Evolutionary conservation across 2,797 vertebrate genomes (phyloP), one percentile per base, ranked within the genome.

Genomic region (Thalassophryne amazonica): DNA sequence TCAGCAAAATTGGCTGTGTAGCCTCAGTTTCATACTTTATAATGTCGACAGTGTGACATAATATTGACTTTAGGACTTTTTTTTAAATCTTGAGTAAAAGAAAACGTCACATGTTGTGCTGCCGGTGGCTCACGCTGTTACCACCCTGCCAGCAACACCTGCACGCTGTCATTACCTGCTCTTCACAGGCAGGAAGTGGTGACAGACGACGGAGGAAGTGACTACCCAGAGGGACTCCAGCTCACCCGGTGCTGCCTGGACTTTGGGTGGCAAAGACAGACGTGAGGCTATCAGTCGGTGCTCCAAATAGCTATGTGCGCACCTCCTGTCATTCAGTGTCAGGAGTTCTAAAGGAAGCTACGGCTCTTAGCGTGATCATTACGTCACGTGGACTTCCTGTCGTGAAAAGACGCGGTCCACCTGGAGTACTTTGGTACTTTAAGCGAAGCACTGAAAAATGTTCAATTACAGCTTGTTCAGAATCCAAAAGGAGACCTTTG

Each of bases 171-270:
- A 84, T 69, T 88, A 77, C 79, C 58, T 78, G 67, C 70, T 67
- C 79, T 9, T 76, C 72, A 53, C 63, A 30, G 57, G 78, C 86
- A 87, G 87, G 88, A 90, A 87, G 84, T 60, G 87, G 75, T 87
- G 86, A 88, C 84, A 84, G 86, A 88, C 45, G 71, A 71, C 69
- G 24, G 60, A 86, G 86, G 86, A 89, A 90, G 86, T 83, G 22
- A 62, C 46, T 39, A 13, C 78, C 81, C 80, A 35, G 56, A 48
- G 79, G 86, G 75, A 83, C 68, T 79, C 59, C 27, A 16, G 58
- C 62, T 63, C 55, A 43, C 55, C 65, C 32, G 12, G 23, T 3
- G 30, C 41, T 33, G 57, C 20, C 35, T 29, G 35, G 57, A 49
- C 55, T 29, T 69, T 47, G 62, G 75, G 57, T 56, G 69, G 63